Conservation (phyloP, 2,888 invertebrate genomes). For the Chaetogeoica ovagalla region DNA sequence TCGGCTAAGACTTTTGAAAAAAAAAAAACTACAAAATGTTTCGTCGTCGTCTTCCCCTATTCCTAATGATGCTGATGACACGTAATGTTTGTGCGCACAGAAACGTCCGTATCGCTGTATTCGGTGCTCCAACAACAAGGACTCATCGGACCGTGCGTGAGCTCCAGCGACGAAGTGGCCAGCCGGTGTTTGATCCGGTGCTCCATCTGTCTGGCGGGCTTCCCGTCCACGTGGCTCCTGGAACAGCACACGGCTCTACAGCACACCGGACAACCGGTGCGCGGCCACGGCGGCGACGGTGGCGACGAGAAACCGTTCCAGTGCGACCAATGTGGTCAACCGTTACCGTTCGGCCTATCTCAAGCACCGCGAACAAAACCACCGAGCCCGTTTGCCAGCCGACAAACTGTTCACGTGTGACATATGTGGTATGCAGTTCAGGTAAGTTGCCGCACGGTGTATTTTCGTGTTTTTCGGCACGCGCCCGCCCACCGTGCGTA, state of each 20-base stretch:
- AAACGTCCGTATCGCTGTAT: constrained; percentile 55
- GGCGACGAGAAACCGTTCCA: constrained; percentile 84
- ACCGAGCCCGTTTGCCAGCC: constrained; percentile 81
- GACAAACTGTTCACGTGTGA: constrained; percentile 89
- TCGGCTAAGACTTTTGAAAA: too few relatives aligned
- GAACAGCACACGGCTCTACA: constrained; percentile 84
- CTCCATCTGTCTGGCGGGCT: constrained; percentile 81
- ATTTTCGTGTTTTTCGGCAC: too few relatives aligned
- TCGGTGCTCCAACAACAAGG: constrained; percentile 64
- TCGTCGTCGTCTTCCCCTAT: too few relatives aligned
- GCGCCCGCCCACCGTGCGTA: too few relatives aligned
- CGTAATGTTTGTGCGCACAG: neutral
- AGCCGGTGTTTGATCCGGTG: constrained; percentile 63
- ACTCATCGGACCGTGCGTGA: constrained; percentile 58
- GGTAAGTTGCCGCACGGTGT: constrained; percentile 15
- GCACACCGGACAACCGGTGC: constrained; percentile 66
- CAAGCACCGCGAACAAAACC: constrained; percentile 85
- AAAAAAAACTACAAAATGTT: too few relatives aligned
- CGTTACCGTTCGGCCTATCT: constrained; percentile 83
- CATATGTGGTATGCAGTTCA: constrained; percentile 89
- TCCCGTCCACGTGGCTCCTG: constrained; percentile 83
- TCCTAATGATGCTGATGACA: too few relatives aligned
- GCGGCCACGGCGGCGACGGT: constrained; percentile 55
- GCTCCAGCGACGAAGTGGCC: constrained; percentile 54
- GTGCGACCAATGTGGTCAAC: constrained; percentile 89